Evolutionary conservation across 2,888 invertebrate species (phyloP).

Genomic region (Saturnia pavonia): DNA sequence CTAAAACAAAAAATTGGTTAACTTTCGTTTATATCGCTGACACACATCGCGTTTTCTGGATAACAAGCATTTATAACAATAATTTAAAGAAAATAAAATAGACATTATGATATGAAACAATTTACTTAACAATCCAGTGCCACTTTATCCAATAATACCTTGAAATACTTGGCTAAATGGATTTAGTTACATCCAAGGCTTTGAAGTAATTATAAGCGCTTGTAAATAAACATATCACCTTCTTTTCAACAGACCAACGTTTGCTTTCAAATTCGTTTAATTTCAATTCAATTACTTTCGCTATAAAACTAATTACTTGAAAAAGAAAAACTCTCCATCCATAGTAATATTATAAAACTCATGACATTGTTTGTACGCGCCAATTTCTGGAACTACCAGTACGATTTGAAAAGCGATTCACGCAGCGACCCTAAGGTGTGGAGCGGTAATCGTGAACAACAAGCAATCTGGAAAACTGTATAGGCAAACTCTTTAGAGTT

Average conservation of each 20-base stretch:
- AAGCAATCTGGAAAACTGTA: too few species aligned
- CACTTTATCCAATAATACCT: constrained; percentile 24
- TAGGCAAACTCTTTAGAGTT: too few species aligned
- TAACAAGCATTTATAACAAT: neutral
- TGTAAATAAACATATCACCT: neutral
- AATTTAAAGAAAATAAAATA: constrained; percentile 27
- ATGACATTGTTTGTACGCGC: too few species aligned
- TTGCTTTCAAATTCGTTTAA: neutral
- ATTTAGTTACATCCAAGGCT: neutral
- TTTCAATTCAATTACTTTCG: neutral
- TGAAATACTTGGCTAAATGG: constrained; percentile 13
- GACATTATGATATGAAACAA: constrained; percentile 40
- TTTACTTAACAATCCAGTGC: constrained; percentile 35
- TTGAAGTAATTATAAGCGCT: neutral
- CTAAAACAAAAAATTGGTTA: too few species aligned
- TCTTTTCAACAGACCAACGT: neutral
- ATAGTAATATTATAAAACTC: too few species aligned
- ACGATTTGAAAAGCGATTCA: too few species aligned
- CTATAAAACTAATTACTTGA: neutral
- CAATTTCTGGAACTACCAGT: too few species aligned
- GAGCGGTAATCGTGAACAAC: too few species aligned
- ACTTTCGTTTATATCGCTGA: neutral
- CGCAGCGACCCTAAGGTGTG: too few species aligned
- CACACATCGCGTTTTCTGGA: neutral
- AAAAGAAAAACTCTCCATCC: too few species aligned